Evolutionary conservation across 2,888 invertebrate genomes (phyloP).

Genomic region (Folsomia manolachei): DNA sequence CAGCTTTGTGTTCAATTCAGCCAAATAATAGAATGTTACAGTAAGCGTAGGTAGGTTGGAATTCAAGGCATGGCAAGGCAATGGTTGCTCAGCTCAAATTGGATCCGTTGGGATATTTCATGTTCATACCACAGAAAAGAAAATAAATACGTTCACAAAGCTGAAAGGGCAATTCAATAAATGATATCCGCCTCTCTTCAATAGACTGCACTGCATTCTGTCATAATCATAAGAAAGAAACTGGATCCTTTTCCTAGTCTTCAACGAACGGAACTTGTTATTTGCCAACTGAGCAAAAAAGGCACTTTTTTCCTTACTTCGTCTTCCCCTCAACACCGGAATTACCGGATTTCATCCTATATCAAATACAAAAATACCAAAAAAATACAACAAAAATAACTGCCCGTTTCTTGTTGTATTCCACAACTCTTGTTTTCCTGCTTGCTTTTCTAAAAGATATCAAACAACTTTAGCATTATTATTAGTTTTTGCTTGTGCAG

Average conservation of each 20-base stretch:
- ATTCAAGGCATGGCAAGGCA: too few relatives aligned
- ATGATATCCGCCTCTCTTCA: not conserved
- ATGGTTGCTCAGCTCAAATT: not conserved
- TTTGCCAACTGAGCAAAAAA: constrained; percentile 3
- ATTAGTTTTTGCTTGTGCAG: too few relatives aligned
- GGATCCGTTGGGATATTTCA: not conserved
- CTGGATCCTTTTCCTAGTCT: too few relatives aligned
- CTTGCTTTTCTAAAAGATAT: not conserved
- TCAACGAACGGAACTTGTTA: not conserved
- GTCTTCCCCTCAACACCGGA: not conserved
- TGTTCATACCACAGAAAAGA: not conserved
- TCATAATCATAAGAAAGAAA: too few relatives aligned
- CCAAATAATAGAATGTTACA: too few relatives aligned
- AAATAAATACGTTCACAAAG: not conserved
- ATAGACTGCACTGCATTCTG: constrained; percentile 4
- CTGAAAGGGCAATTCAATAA: not conserved
- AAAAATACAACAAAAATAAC: not conserved
- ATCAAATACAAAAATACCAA: not conserved
- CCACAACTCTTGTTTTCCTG: not conserved
- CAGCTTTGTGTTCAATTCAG: not conserved
- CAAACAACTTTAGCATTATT: not conserved
- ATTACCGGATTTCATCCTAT: not conserved
- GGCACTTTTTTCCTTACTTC: too few relatives aligned
- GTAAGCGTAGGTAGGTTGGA: too few relatives aligned
- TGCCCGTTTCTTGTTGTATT: not conserved